phyloP scores from a whole-genome alignment of 2,797 vertebrate genomes.

The Gambusia yucatana region DNA sequence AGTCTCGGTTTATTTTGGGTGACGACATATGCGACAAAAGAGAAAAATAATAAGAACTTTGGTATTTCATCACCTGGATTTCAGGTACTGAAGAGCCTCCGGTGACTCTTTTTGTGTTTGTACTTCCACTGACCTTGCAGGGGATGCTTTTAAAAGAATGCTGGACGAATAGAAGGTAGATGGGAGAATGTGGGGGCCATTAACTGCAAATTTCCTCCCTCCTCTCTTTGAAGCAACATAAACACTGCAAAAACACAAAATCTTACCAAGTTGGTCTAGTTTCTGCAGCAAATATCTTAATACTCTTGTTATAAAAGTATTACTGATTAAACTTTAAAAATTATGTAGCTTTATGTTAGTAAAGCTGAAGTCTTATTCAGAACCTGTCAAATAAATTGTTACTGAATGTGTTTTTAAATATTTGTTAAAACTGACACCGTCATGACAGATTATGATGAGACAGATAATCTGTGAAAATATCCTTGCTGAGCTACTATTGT shows the following conservation, averaged over 20 bases:
- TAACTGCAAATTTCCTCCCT: slow-evolving; percentile 13
- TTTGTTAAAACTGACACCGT: too few species aligned
- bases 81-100: slow-evolving; percentile 25
- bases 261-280: too few species aligned
- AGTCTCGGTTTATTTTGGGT: slow-evolving; percentile 60
- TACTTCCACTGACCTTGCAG: slow-evolving; percentile 48
- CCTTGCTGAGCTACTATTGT: too few species aligned
- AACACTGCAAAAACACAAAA: not conserved
- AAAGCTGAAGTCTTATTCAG: too few species aligned
- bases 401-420: too few species aligned
- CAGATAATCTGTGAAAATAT: too few species aligned
- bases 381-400: too few species aligned
- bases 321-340: too few species aligned
- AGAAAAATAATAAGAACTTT: slow-evolving; percentile 35
- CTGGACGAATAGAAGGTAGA: slow-evolving; percentile 10
- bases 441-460: too few species aligned
- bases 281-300: too few species aligned
- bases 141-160: slow-evolving; percentile 21
- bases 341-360: too few species aligned
- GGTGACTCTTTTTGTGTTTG: slow-evolving; percentile 8
- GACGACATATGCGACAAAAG: slow-evolving; percentile 59
- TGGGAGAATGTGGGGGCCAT: slow-evolving; percentile 35
- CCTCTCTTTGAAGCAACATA: slow-evolving; percentile 20
- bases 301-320: too few species aligned
- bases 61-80: slow-evolving; percentile 27